Base-by-base conservation (phyloP, 1,140 invertebrate species). In the Oedothorax gibbosus region DNA sequence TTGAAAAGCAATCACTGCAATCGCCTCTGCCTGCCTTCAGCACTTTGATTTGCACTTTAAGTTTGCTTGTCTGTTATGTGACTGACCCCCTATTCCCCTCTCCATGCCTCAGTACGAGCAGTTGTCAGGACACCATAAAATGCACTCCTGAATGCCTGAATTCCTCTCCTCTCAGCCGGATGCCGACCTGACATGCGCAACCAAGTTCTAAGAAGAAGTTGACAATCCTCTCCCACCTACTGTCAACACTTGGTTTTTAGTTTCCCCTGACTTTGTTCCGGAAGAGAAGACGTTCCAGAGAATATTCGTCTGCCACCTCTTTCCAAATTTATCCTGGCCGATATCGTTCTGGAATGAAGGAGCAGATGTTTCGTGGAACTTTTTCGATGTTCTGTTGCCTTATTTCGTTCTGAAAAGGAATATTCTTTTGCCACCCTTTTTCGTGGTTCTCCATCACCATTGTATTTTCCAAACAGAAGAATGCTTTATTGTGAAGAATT, bases 101-200 rank as follows among this genome's bases (percentile, higher is more conserved):
- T 84, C 71, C 81, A 84, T 84, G 81, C 81, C 81, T 84, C 81
- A 84, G 81, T 84, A 84, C 76, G 81, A 84, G 71, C 81, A 75
- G 81, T 84, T 84, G 81, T 84, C 81, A 72, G 81, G 81, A 72
- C 71, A 72, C 50, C 81, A 75, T 84, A 84, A 84, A 84, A 84
- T 84, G 81, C 57, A 84, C 81, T 75, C 75, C 81, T 64, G 76
- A 72, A 62, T 72, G 71, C 76, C 71, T 75, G 76, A 75, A 72
- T 85, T 76, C 75, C 75, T 85, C 79, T 76, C 76, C 79, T 65
- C 68, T 64, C 83, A 85, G 83, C 75, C 83, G 54, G 83, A 85
- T 79, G 83, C 75, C 35, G 83, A 85, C 53, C 75, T 85, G 49
- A 85, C 83, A 12, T 85, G 83, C 54, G 83, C 83, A 18, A 85